These are phyloP conservation scores for Aldrovandia affinis DNA, from an alignment of 2,797 vertebrate genomes.

Conservation along the genomic window DNA sequence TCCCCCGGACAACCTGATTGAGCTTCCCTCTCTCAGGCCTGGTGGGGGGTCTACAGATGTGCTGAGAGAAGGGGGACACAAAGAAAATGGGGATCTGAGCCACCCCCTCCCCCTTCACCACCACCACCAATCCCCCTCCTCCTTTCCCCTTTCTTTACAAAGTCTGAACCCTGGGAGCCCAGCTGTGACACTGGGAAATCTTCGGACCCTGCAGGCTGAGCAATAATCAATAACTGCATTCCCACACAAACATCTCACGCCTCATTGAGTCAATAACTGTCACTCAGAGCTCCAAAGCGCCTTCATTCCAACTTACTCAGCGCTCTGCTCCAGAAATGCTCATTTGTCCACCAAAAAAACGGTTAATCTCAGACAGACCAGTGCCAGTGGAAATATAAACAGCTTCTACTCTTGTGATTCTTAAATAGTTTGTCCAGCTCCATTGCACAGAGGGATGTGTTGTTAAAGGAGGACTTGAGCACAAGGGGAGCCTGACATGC, in stretches of 20 bases:
- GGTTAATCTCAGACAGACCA: neutral
- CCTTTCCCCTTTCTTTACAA: conserved; percentile 41
- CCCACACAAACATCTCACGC: conserved; percentile 73
- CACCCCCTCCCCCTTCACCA: neutral
- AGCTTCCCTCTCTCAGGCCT: conserved; percentile 45
- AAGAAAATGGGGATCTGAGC: conserved; percentile 15
- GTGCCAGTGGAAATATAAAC: neutral
- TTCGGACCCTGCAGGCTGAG: conserved; percentile 70
- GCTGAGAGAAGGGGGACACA: conserved; percentile 33
- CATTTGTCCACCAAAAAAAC: conserved; percentile 5
- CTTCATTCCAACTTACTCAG: conserved; percentile 71
- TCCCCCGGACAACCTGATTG: conserved; percentile 44
- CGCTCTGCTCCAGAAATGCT: conserved; percentile 48
- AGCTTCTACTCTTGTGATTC: neutral
- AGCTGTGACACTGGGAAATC: conserved; percentile 75
- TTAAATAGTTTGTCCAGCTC: conserved; percentile 6
- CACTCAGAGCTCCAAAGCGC: conserved; percentile 70
- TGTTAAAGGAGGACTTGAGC: neutral
- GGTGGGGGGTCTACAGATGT: conserved; percentile 54
- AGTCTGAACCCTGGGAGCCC: conserved; percentile 53
- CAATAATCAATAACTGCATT: conserved; percentile 76
- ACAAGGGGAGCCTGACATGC: neutral
- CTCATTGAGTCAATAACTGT: conserved; percentile 76
- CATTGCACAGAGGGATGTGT: neutral
- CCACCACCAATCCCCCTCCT: conserved; percentile 35